These are phyloP conservation scores for Eupithecia exiguata DNA, from an alignment of 2,888 invertebrate genomes.

Conservation along the genomic window DNA sequence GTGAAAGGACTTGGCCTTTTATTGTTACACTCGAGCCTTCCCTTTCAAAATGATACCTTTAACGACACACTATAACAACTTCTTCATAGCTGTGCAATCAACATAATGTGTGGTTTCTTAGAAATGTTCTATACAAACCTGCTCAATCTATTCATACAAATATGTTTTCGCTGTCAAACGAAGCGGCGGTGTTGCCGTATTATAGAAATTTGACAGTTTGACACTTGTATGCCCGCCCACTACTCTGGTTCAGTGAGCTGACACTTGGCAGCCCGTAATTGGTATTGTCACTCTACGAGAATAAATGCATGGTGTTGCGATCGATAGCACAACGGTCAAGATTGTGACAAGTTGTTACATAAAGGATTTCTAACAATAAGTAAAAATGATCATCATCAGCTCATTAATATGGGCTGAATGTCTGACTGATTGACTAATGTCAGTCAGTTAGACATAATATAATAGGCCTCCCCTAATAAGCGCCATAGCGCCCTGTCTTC, in stretches of 20 bases:
- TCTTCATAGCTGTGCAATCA: not conserved
- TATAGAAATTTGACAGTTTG: conserved; percentile 10
- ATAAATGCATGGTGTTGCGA: not conserved
- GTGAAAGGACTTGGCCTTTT: not conserved
- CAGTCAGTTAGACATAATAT: too few relatives aligned
- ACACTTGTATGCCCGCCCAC: not conserved
- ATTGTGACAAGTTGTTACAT: not conserved
- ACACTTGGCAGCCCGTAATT: not conserved
- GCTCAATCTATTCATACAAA: not conserved
- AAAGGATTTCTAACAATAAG: not conserved
- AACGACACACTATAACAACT: conserved; percentile 6
- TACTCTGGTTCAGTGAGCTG: not conserved
- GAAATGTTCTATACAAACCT: not conserved
- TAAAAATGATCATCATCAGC: too few relatives aligned
- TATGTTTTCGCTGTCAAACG: not conserved
- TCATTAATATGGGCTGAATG: too few relatives aligned
- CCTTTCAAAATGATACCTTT: conserved; percentile 6
- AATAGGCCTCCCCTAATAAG: too few relatives aligned
- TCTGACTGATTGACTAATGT: too few relatives aligned
- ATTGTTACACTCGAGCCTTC: not conserved
- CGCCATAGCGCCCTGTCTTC: too few relatives aligned
- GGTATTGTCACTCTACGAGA: not conserved
- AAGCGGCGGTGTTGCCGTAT: not conserved
- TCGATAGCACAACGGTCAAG: not conserved
- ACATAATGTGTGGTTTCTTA: conserved; percentile 1